A percentile compares a stretch with the other conserved stretches of the same genome.
These are phyloP conservation scores for Macrotrachela quadricornifera DNA, from an alignment of 1,140 invertebrate genomes.

Conservation along the genomic window DNA sequence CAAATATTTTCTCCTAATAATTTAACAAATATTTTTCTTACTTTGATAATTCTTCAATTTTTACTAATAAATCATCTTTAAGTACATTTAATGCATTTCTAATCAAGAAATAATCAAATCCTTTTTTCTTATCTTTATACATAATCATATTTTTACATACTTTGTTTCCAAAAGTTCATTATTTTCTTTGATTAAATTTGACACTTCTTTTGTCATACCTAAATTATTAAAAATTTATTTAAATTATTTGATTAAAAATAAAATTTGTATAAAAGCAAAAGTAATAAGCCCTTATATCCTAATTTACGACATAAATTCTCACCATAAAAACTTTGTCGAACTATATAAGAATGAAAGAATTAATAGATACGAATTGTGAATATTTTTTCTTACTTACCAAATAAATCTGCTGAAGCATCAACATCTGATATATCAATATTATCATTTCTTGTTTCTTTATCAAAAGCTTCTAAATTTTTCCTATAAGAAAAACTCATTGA, in stretches of 20 bases:
- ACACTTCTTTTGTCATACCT: slow-evolving; percentile 99
- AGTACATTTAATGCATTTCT: slow-evolving; percentile 97
- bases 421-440: too few species aligned
- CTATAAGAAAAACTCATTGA: too few species aligned
- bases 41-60: slow-evolving; percentile 86
- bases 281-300: background rate
- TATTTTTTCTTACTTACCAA: too few species aligned
- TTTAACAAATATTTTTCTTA: slow-evolving; percentile 22
- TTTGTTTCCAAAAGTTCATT: slow-evolving; percentile 95
- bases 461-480: too few species aligned
- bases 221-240: too few species aligned
- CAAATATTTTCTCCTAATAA: slow-evolving; percentile 10
- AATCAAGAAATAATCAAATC: slow-evolving; percentile 11
- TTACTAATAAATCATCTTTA: slow-evolving; percentile 94
- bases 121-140: background rate
- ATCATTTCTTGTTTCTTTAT: too few species aligned
- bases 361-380: too few species aligned
- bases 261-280: background rate
- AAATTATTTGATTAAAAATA: too few species aligned
- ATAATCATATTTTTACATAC: slow-evolving; percentile 37
- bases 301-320: background rate
- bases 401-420: too few species aligned
- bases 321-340: too few species aligned
- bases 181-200: slow-evolving; percentile 95
- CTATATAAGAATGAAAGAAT: too few species aligned